Percentiles rank a stretch among this genome's conserved stretches.
These are phyloP conservation scores for Ciconia maguari DNA, from an alignment of 2,113 vertebrate species.

Conservation along the genomic window DNA sequence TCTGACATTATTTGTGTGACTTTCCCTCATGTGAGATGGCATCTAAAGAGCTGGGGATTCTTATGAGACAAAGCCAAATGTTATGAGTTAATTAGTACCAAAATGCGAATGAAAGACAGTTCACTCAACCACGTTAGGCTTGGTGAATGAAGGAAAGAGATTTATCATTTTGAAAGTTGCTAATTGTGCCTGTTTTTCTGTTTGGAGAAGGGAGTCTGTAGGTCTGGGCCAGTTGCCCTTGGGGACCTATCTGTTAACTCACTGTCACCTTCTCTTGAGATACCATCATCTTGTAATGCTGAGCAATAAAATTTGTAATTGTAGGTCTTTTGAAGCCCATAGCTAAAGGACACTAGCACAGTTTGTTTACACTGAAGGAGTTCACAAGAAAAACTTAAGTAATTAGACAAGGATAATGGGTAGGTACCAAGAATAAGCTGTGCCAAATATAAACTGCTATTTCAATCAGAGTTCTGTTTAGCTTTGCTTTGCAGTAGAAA, in stretches of 20 bases:
- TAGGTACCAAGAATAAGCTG: background rate
- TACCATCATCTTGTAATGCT: constrained; percentile 72
- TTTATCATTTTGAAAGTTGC: constrained; percentile 69
- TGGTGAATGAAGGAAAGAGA: constrained; percentile 49
- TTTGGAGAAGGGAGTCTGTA: constrained; percentile 73
- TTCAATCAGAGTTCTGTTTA: background rate
- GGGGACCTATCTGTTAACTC: constrained; percentile 71
- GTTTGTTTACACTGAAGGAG: constrained; percentile 68
- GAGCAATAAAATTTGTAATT: constrained; percentile 76
- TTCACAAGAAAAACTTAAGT: constrained; percentile 50
- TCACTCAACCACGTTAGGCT: background rate
- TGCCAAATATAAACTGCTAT: background rate
- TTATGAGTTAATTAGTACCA: constrained; percentile 53
- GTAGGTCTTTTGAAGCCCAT: constrained; percentile 66
- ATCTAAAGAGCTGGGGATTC: background rate
- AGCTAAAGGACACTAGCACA: constrained; percentile 43
- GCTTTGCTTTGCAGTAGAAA: background rate
- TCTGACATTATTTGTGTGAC: background rate
- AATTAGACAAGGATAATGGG: constrained; percentile 14
- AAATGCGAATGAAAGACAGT: constrained; percentile 53
- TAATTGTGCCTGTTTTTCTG: constrained; percentile 68
- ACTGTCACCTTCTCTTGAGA: constrained; percentile 72
- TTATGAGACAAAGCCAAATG: constrained; percentile 24
- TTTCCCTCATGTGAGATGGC: background rate
- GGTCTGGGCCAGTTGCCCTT: constrained; percentile 67